Evolutionary conservation across 1,140 invertebrate species (phyloP).

Genomic region (Dolichoris vasculosae): DNA sequence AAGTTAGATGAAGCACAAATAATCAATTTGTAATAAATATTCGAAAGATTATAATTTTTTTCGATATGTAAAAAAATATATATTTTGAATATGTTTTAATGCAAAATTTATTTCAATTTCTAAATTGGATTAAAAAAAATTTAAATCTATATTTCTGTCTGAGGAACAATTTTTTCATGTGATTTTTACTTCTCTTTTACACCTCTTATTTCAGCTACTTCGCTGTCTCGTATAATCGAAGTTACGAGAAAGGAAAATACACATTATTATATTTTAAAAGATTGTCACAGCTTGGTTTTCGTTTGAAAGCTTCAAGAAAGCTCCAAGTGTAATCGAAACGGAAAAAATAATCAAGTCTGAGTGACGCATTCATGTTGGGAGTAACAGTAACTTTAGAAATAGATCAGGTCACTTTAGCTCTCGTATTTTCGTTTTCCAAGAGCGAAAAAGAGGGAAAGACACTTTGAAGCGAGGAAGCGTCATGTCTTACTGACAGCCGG

Average conservation of each 20-base stretch:
- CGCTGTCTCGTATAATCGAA: not conserved
- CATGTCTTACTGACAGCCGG: constrained; percentile 65
- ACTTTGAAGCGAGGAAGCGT: not conserved
- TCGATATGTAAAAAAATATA: no score
- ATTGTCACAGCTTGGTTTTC: constrained; percentile 29
- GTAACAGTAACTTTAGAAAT: constrained; percentile 62
- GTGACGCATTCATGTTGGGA: constrained; percentile 34
- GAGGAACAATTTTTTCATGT: not conserved
- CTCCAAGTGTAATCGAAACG: constrained; percentile 44
- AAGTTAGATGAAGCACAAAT: no score
- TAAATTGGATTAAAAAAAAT: no score
- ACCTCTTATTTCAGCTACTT: not conserved
- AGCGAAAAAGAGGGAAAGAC: constrained; percentile 59
- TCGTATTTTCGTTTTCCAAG: constrained; percentile 60
- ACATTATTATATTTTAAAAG: constrained; percentile 22
- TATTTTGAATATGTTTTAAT: no score
- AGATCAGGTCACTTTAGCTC: constrained; percentile 60
- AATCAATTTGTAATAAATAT: no score
- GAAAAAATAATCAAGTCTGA: constrained; percentile 49
- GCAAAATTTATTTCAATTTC: no score
- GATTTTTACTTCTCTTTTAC: not conserved
- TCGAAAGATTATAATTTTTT: no score
- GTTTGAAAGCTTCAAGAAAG: not conserved
- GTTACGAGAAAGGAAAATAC: constrained; percentile 13
- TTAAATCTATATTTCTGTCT: no score